A percentile compares a stretch with the other conserved stretches of the same genome.
phyloP scores from a whole-genome alignment of 2,888 invertebrate genomes.

The Lycocerus yunnanus region DNA sequence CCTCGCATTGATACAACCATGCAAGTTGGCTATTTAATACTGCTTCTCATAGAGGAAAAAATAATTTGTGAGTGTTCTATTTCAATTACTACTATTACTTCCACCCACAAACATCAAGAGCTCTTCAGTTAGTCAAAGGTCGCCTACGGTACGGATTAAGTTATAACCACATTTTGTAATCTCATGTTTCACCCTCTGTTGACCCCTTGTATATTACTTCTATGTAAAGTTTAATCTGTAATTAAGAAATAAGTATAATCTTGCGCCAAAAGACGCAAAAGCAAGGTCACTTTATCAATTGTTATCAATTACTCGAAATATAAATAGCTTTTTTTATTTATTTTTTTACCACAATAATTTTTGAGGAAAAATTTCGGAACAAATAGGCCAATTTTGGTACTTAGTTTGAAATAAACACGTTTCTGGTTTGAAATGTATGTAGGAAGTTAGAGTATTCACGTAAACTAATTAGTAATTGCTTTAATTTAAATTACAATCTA shows the following conservation, averaged over 20 bases:
- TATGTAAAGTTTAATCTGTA: no score
- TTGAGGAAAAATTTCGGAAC: no score
- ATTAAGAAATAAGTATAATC: no score
- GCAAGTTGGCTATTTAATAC: not conserved
- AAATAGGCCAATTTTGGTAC: not conserved
- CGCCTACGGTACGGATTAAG: conserved; percentile 11
- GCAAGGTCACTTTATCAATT: not conserved
- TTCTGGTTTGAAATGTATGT: not conserved
- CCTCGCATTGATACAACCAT: not conserved
- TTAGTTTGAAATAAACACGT: not conserved
- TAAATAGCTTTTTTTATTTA: no score
- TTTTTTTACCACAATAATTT: no score
- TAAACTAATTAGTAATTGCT: not conserved
- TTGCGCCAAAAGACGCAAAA: not conserved
- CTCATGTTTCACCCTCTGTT: not conserved
- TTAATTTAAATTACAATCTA: not conserved
- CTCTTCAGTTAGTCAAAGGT: conserved; percentile 25
- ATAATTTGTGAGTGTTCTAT: conserved; percentile 34
- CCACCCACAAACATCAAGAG: conserved; percentile 31
- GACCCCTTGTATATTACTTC: no score
- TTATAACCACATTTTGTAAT: not conserved
- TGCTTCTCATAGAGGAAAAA: conserved; percentile 29
- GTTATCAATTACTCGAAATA: not conserved
- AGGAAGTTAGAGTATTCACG: not conserved
- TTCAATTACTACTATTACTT: conserved; percentile 35